These are phyloP conservation scores for Silurus glanis DNA, from an alignment of 2,113 vertebrate genomes.

Conservation along the genomic window DNA sequence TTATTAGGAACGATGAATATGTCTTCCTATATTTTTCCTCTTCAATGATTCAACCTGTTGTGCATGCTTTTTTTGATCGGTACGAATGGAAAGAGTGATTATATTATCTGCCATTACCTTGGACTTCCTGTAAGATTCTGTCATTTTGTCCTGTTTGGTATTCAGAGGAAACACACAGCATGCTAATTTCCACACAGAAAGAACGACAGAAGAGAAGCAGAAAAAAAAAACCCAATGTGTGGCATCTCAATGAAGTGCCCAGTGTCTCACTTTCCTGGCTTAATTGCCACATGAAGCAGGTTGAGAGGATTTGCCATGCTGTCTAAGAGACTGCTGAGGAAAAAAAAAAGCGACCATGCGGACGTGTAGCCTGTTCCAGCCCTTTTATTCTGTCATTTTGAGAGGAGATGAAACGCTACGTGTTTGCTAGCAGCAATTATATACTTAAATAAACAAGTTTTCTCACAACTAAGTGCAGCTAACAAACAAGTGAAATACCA, in stretches of 20 bases:
- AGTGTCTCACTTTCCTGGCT: conserved; percentile 24
- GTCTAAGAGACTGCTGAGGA: background rate
- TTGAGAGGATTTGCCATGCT: conserved; percentile 18
- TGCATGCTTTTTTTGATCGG: background rate
- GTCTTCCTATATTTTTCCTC: background rate
- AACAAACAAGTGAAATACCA: too few relatives aligned
- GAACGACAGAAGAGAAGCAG: conserved; percentile 3
- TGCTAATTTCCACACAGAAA: background rate
- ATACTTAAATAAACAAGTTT: background rate
- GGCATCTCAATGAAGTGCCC: conserved; percentile 39
- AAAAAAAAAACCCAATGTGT: background rate
- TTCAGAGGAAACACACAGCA: background rate
- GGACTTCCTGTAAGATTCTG: background rate
- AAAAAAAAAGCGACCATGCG: background rate
- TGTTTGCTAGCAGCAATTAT: background rate
- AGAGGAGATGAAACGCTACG: background rate
- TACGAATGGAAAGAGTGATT: background rate
- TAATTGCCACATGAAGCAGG: conserved; percentile 26
- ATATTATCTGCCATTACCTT: background rate
- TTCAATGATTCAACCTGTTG: background rate
- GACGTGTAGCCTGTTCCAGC: background rate
- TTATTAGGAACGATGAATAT: too few relatives aligned
- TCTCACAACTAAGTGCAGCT: too few relatives aligned
- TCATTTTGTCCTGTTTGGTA: background rate
- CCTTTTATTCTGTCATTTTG: background rate